Conservation (phyloP, 2,113 vertebrate genomes). For the Marmota flaviventris region DNA sequence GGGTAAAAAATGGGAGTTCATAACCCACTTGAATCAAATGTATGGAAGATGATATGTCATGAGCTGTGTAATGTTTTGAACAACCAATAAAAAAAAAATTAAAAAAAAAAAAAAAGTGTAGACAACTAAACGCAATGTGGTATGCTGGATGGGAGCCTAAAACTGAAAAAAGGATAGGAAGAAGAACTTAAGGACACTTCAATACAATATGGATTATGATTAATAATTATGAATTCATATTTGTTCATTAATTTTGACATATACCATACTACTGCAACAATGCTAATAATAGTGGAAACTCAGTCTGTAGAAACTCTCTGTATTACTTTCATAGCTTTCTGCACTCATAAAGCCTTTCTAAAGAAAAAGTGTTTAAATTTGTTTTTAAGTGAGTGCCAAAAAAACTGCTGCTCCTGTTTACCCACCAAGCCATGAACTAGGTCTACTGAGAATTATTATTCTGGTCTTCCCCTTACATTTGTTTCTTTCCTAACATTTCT, state of each 20-base stretch:
- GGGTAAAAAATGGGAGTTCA: too few relatives aligned
- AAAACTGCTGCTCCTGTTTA: not conserved
- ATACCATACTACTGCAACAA: not conserved
- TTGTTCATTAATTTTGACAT: not conserved
- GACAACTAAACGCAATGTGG: not conserved
- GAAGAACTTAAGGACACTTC: not conserved
- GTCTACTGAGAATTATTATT: not conserved
- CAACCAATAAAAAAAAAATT: too few relatives aligned
- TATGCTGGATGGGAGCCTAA: not conserved
- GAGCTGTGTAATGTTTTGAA: too few relatives aligned
- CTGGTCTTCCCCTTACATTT: not conserved
- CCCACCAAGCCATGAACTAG: not conserved
- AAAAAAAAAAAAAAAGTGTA: too few relatives aligned
- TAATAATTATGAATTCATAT: not conserved
- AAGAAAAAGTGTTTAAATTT: not conserved
- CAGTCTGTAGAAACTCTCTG: not conserved
- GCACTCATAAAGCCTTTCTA: not conserved
- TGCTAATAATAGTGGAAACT: not conserved
- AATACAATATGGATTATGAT: not conserved
- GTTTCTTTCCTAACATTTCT: not conserved
- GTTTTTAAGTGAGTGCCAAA: not conserved
- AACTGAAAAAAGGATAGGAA: not conserved
- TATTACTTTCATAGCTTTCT: not conserved
- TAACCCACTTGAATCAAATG: too few relatives aligned
- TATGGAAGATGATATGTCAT: too few relatives aligned